phyloP scores from a whole-genome alignment of 2,888 invertebrate genomes.

The Phoronis australis region DNA sequence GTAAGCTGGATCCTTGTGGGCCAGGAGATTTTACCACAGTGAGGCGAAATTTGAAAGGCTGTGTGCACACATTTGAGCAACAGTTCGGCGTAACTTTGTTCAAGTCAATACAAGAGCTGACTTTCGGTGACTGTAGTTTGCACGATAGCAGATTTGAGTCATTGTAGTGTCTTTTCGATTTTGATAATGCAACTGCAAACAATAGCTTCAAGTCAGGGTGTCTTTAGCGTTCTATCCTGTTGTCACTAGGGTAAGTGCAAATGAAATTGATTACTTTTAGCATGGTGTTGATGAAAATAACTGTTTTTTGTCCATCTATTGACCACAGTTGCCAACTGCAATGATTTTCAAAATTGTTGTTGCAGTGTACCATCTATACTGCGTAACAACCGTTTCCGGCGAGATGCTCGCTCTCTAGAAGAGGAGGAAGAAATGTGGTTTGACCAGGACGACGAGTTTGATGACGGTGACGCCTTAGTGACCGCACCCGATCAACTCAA shows the following conservation, averaged over 20 bases:
- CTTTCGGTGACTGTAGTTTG: not conserved
- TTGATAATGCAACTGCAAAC: not conserved
- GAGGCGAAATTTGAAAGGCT: too few species aligned
- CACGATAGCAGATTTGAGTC: not conserved
- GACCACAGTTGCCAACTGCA: too few species aligned
- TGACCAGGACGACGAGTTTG: constrained; percentile 77
- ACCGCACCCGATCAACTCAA: constrained; percentile 56
- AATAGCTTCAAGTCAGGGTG: not conserved
- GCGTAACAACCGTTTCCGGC: constrained; percentile 65
- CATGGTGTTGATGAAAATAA: too few species aligned
- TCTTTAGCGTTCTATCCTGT: not conserved
- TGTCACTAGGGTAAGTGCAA: too few species aligned
- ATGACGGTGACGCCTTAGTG: constrained; percentile 43
- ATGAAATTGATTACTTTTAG: too few species aligned
- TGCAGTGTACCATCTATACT: constrained; percentile 73
- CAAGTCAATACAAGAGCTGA: not conserved
- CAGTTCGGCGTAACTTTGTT: constrained; percentile 2
- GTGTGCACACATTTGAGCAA: not conserved
- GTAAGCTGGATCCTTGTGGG: too few species aligned
- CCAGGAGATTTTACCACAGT: too few species aligned
- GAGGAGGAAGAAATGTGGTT: constrained; percentile 99
- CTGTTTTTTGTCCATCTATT: too few species aligned
- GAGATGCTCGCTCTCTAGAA: constrained; percentile 88
- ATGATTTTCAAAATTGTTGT: too few species aligned
- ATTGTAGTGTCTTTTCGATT: not conserved